Base-by-base conservation (phyloP, 2,797 vertebrate genomes). In the Halcyon chelicuti region DNA sequence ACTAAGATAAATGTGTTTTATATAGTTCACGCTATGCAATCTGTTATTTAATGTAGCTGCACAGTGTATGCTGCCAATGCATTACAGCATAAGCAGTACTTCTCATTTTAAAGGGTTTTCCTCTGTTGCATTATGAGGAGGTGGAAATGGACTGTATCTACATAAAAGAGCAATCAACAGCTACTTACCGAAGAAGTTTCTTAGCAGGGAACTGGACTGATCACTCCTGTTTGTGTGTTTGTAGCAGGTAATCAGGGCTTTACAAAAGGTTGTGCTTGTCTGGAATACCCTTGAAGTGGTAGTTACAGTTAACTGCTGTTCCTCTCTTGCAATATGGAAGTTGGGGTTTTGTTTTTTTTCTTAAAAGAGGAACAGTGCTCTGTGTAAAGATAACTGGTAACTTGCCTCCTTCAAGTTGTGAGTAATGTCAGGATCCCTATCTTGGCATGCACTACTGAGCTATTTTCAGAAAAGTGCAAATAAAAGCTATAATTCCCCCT, bases 401-500 rank as follows among this genome's bases (percentile, higher is more conserved):
- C 44, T 85, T 88, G 49, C 29, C 65, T 90, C 61, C 80, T 88
- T 74, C 60, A 72, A 93, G 68, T 72, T 40, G 74, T 81, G 79
- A 93, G 51, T 87, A 87, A 95, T 92, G 47, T 92, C 67, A 74
- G 68, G 75, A 77, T 94, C 58, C 46, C 23, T n/a, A 55, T 74
- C 68, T 80, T 91, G 91, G 92, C 84, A 57, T 57, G 57, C 26
- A 16, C 19, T 54, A 20, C 78, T 44, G 65, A 87, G 81, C 68
- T 86, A 57, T 94, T 95, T 94, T 92, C 49, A 68, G 86, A 15
- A 37, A 77, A 68, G 55, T 42, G 25, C 86, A 93, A 67, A 67
- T 87, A 93, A 89, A 81, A 92, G 60, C 86, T 93, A 1, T 87
- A 88, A 94, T 92, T 94, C 23, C 54, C 84, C 33, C 88, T 94